Evolutionary conservation across 2,113 vertebrate species (phyloP), one percentile per base, ranked within the genome.

Genomic region (Chaetodon trifascialis): DNA sequence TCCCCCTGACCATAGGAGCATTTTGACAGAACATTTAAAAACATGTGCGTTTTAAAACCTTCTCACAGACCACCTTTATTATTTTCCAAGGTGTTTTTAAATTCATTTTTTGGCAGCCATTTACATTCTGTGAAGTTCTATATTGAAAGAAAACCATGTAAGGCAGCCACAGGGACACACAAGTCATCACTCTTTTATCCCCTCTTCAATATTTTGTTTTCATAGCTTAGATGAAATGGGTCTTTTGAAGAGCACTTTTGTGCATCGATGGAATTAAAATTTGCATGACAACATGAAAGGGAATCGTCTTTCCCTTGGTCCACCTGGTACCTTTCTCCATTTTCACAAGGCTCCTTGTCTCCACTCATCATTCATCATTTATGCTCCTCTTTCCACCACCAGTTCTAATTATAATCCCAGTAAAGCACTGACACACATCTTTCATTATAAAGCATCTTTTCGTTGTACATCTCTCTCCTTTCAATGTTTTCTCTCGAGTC

Each of bases 371-470:
- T 49, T 19, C 47, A 0, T 52, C 46, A 54, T 25, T 77, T 21
- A 25, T 25, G 7, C 54, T 58, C n/a, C 4, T 64, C 34, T 51
- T 30, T 71, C 55, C 51, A 70, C 55, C 46, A 70, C 19, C 38
- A 54, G 11, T 59, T 17, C 5, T 19, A 30, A 46, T 54, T 52
- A 42, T 79, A 51, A 55, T 47, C 47, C 23, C 17, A 51, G 46
- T 38, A 49, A 66, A 69, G 34, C 30, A 10, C 38, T 7, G 42
- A 59, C 17, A 52, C 30, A n/a, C 59, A 68, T 56, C 40, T 47
- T 73, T 66, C 23, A 70, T 75, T 56, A 38, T 51, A 52, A 71
- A 68, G 70, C 54, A 71, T 74, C 58, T 49, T 62, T 76, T 46
- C 76, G 56, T 55, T 72, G n/a, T 17, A 51, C 44, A 25, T 69